Evolutionary conservation across 2,888 invertebrate genomes (phyloP).

Genomic region (Carpatolechia fugitivella): DNA sequence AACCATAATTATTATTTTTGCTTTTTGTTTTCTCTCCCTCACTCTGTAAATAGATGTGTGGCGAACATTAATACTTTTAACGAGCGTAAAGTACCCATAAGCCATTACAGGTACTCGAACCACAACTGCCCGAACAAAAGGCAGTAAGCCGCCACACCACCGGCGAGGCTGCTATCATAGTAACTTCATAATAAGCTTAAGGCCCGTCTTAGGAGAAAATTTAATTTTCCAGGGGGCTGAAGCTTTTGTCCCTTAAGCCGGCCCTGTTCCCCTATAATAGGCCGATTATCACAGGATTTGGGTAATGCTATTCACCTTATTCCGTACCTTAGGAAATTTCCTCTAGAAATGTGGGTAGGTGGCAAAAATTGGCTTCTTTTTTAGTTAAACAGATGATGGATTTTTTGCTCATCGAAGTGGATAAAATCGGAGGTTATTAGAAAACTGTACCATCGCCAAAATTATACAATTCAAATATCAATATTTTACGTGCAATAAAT

Average conservation of each 20-base stretch:
- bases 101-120: no score
- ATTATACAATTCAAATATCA: no score
- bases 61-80: no score
- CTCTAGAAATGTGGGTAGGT: background rate
- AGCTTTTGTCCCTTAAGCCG: slow-evolving; percentile 4
- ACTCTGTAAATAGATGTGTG: no score
- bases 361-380: background rate
- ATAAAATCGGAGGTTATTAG: no score
- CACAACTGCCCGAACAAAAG: no score
- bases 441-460: no score
- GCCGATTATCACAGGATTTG: slow-evolving; percentile 7
- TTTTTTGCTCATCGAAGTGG: no score
- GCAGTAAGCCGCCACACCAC: background rate
- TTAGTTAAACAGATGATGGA: background rate
- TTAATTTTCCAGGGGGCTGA: slow-evolving; percentile 4
- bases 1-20: no score
- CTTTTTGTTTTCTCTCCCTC: no score
- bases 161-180: background rate
- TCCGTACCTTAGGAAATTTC: background rate
- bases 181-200: background rate
- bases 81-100: no score
- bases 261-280: slow-evolving; percentile 1
- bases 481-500: no score
- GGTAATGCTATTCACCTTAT: slow-evolving; percentile 4
- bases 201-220: slow-evolving; percentile 1